A percentile compares a stretch with the other conserved stretches of the same genome.
Conservation (phyloP, 92 coral and sea anemone species). For the Chrysogorgia sp. region DNA sequence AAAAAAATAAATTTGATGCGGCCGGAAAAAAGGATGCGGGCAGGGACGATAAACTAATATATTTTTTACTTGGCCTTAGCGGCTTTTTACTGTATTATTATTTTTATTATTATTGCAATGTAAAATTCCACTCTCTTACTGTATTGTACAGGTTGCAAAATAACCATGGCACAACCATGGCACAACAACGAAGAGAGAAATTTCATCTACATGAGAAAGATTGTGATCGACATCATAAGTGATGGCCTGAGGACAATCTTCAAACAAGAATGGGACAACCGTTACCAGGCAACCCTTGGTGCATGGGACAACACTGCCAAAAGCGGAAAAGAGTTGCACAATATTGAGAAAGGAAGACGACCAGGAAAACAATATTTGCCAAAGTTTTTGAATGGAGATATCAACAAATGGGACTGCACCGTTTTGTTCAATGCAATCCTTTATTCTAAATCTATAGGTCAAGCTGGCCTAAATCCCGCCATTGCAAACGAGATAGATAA, state of each 20-base stretch:
- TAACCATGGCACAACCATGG: neutral
- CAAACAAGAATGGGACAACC: slow-evolving; percentile 63
- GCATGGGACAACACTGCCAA: slow-evolving; percentile 56
- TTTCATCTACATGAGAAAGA: neutral
- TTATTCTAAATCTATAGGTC: slow-evolving; percentile 52
- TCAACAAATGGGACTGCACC: slow-evolving; percentile 62
- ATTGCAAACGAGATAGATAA: slow-evolving; percentile 32
- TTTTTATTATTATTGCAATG: no score
- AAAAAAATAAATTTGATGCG: no score
- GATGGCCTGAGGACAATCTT: slow-evolving; percentile 59
- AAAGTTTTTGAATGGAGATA: slow-evolving; percentile 42
- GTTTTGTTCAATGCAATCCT: slow-evolving; percentile 53
- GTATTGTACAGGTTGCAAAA: no score
- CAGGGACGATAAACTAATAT: no score
- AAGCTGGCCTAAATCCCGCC: slow-evolving; percentile 16
- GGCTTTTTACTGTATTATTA: no score
- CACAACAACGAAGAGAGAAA: slow-evolving; percentile 3
- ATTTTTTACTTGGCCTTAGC: no score
- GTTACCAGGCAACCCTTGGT: slow-evolving; percentile 53
- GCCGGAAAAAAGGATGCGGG: no score
- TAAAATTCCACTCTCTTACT: no score
- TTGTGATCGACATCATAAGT: slow-evolving; percentile 41
- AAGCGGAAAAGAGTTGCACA: slow-evolving; percentile 46
- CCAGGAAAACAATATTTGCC: slow-evolving; percentile 16
- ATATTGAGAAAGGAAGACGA: slow-evolving; percentile 16